Percentiles rank a stretch among this genome's conserved stretches.
Conservation (phyloP, 2,888 invertebrate species). For the Aricia artaxerxes region DNA sequence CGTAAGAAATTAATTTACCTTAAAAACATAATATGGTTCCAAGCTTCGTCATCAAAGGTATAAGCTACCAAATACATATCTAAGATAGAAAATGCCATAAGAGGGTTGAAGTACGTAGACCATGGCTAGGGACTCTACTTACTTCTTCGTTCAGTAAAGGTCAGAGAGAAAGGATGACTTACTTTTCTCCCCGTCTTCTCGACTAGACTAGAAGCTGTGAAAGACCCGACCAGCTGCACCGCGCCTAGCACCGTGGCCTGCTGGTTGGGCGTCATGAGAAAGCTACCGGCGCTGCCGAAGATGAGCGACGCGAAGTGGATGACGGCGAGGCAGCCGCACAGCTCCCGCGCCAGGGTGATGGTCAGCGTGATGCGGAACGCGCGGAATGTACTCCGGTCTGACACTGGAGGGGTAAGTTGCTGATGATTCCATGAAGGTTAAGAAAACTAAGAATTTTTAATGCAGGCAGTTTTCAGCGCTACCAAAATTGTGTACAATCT, state of each 20-base stretch:
- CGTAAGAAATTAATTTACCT: background rate
- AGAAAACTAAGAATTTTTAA: too few relatives aligned
- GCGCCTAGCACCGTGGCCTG: conserved; percentile 65
- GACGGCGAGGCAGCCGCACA: conserved; percentile 72
- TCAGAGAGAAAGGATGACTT: conserved; percentile 27
- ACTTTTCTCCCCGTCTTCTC: conserved; percentile 73
- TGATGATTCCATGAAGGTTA: background rate
- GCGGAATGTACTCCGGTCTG: conserved; percentile 66
- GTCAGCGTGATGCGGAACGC: conserved; percentile 79
- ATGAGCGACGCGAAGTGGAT: conserved; percentile 72
- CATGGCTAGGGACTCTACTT: background rate
- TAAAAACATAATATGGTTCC: background rate
- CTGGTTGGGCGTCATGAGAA: conserved; percentile 65
- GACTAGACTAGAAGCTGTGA: conserved; percentile 66
- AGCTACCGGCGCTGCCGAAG: conserved; percentile 63
- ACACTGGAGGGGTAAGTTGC: conserved; percentile 48
- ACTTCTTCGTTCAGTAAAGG: background rate
- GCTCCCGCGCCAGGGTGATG: conserved; percentile 67
- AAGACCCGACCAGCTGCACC: conserved; percentile 68
- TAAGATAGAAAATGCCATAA: too few relatives aligned
- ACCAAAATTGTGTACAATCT: background rate
- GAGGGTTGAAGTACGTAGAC: background rate
- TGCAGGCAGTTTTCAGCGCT: background rate
- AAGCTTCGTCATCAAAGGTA: too few relatives aligned
- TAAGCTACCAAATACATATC: too few relatives aligned